Base-by-base conservation (phyloP, 2,888 invertebrate genomes). In the Penaeus monodon region DNA sequence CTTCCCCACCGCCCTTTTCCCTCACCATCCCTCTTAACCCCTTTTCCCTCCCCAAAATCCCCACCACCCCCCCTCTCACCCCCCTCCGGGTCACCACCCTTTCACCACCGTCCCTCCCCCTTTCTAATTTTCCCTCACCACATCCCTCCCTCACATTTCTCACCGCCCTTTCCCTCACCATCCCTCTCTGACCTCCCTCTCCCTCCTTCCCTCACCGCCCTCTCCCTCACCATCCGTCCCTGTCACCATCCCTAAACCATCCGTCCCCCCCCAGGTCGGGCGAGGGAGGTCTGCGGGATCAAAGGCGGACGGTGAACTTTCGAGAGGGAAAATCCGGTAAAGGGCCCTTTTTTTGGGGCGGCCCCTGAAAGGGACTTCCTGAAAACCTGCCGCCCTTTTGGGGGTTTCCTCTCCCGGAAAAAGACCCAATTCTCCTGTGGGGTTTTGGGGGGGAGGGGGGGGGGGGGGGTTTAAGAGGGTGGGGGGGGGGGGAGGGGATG, bases 351-450 rank as follows among this genome's bases (percentile, higher is more conserved):
- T 90, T 91, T 70, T 92, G 92, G 14, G 91, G 91, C 4, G 92
- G n/a, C n/a, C n/a, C 91, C 49, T 92, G 92, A 87, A 90, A 91
- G 6, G 6, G 92, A 92, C 86, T 92, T 91, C 89, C 91, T 92
- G 73, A 92, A n/a, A n/a, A 92, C 74, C 85, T 90, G 49, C 91
- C 91, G 0, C 91, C 91, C 29, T 92, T n/a, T n/a, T n/a, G n/a
- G 92, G 81, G 92, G 92, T 20, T 92, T 92, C 87, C 90, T 92
- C 65, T 92, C 92, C 87, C 92, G 91, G 65, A 90, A 88, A 68
- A n/a, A n/a, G n/a, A 86, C 91, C 65, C 88, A 90, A 66, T 91
- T 92, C 77, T 88, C 91, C 2, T 92, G 92, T 92, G 88, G 91
- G 91, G 14, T 49, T 14, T 49, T 0, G 49, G 57, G 57, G 14